Evolutionary conservation across 2,113 vertebrate species (phyloP), one percentile per base, ranked within the genome.

Genomic region (Morone chrysops): DNA sequence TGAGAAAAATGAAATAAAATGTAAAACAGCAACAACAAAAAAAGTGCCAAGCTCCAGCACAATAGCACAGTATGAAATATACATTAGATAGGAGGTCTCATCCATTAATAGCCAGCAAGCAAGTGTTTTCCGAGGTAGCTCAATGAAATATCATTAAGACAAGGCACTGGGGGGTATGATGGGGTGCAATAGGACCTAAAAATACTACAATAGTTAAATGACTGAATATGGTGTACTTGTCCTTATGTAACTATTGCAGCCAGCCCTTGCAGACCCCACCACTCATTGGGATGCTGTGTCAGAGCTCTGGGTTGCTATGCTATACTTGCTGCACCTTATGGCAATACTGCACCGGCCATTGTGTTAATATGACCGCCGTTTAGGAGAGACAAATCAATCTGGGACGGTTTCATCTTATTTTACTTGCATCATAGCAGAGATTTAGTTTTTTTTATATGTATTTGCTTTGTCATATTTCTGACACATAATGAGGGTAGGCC

Each of bases 221-320:
- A 40, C 1, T 63, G 22, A 71, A 70, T 57, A 36, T 1, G 0
- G 51, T 67, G 66, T 48, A 45, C 6, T 71, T 75, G 43, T 71
- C 43, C 65, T 89, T 81, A 81, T 90, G 71, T 81, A 90, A 89
- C 45, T 75, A 78, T 50, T 75, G 70, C 78, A 82, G 78, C 70
- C 80, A 72, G 67, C 57, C 31, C 48, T 69, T 70, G 79, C 60
- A 82, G 73, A 90, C 62, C 73, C 59, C 81, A 86, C 45, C 57
- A 66, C 80, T 89, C 85, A 89, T 87, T 82, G 86, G 81, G 90
- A 89, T 90, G 88, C 88, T 86, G 87, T 86, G 84, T 85, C 88
- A 84, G 82, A 88, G 83, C 86, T 87, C 70, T 62, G 61, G 76
- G 85, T 88, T 87, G 90, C 90, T 93, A 81, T 79, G 85, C 84